Base-by-base conservation (phyloP, 1,140 invertebrate genomes). In the Neotoxoptera formosana region DNA sequence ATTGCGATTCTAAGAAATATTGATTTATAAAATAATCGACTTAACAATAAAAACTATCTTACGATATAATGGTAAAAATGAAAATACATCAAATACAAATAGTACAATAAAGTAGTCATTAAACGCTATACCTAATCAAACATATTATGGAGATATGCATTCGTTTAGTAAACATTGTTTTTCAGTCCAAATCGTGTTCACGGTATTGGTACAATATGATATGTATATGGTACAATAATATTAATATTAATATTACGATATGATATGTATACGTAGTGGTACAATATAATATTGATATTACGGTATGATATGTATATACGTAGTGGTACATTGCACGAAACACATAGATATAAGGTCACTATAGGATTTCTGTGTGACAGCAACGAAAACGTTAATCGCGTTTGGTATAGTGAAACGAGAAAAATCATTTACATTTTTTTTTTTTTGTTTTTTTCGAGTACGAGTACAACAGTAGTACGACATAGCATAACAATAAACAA, bases 291-390 rank as follows among this genome's bases (percentile, higher is more conserved):
- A 47, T 47, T 47, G 48, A 48, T 30, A n/a, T 23, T 36, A 41
- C 30, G 41, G 47, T 84, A 84, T 87, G 84, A 87, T 87, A 87
- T 87, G 45, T 48, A 47, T 87, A 87, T 25, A n/a, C n/a, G n/a
- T n/a, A n/a, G 14, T 41, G 9, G 83, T 86, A 45, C 34, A 84
- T n/a, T 81, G n/a, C 34, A 81, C 34, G 20, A 47, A 30, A 45
- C 21, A 84, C 11, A 84, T 14, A 45, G 83, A 84, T 45, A 84
- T 45, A 84, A 84, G 36, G 23, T 36, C 36, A 36, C 41, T 25
- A n/a, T n/a, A 84, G 83, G 83, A 84, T 84, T 84, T 41, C 0
- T 41, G 36, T 41, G 83, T 41, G 41, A 84, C 83, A 84, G 23
- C 83, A 9, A 36, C 30, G 41, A 84, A 84, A 9, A 84, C 60